Evolutionary conservation across 2,797 vertebrate species (phyloP).

Genomic region (Cyclopterus lumpus): DNA sequence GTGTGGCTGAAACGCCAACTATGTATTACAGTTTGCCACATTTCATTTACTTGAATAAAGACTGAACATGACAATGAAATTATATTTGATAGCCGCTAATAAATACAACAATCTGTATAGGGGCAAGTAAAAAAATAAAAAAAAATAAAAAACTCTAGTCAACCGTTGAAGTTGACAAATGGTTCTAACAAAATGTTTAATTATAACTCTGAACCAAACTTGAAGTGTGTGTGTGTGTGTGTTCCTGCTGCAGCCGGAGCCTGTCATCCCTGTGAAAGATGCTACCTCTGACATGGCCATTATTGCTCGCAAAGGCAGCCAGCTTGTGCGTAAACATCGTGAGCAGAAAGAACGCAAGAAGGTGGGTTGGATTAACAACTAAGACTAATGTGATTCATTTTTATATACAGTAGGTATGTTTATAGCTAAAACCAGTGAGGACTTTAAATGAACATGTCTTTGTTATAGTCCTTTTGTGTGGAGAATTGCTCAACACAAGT

Average conservation of each 20-base stretch:
- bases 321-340: conserved; percentile 95
- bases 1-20: neutral
- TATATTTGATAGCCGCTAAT: neutral
- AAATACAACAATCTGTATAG: neutral
- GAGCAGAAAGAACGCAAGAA: conserved; percentile 99
- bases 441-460: neutral
- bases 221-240: neutral
- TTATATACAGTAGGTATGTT: neutral
- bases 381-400: neutral
- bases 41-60: neutral
- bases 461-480: neutral
- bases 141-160: neutral
- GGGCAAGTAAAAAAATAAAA: too few relatives aligned
- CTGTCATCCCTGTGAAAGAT: conserved; percentile 97
- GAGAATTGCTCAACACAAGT: neutral
- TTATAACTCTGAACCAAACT: neutral
- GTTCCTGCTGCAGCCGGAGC: conserved; percentile 88
- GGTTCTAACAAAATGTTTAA: neutral
- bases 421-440: neutral
- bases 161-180: neutral
- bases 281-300: conserved; percentile 98
- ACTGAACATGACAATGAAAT: neutral
- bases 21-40: neutral
- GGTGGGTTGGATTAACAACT: conserved; percentile 75
- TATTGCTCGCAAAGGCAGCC: conserved; percentile 97